Base-by-base conservation (phyloP, 64 coral and sea anemone genomes). In the Actinia equina region DNA sequence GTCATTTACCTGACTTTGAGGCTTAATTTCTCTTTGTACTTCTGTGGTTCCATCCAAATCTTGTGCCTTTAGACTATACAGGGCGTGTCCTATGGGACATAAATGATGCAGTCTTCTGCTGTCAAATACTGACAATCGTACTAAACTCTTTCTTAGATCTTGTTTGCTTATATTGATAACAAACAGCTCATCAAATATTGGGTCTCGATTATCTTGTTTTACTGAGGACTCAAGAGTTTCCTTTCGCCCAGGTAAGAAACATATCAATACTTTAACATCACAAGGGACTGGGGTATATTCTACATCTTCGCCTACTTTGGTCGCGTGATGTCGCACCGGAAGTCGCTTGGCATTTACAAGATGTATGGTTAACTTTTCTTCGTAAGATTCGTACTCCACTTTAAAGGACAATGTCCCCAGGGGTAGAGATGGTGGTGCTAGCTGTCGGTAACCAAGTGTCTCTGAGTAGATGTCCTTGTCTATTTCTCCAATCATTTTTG, bases 191-290 rank as follows among this genome's bases (percentile, higher is more conserved):
- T 88, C 83, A 59, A 97, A 97, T 30, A 90, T 59, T 1, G 94
- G 94, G 14, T 97, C 88, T 83, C 89, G 85, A 17, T 52, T 91
- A 15, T 77, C 59, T 41, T 87, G 37, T 52, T 82, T 55, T 17
- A 57, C 60, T 56, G 93, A 97, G 16, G 91, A 93, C 74, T 97
- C 80, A 26, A 97, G 43, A 51, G 87, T 44, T 17, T 84, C 88
- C n/a, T 93, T 93, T 59, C 91, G 91, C 8, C 88, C 94, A 37
- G 94, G 94, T 0, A 97, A 44, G 8, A 97, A 70, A 76, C 94
- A 97, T n/a, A 97, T 59, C 25, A 88, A 56, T 0, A 97, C 71
- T 59, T 92, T 54, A 6, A 91, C 60, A 9, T 90, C 42, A 23
- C 94, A 93, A 22, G 88, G 86, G 45, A 93, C 79, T 13, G 89